Percentiles rank a stretch among this genome's conserved stretches.
Evolutionary conservation across 2,113 vertebrate species (phyloP).

Genomic region (Tenrec ecaudatus): DNA sequence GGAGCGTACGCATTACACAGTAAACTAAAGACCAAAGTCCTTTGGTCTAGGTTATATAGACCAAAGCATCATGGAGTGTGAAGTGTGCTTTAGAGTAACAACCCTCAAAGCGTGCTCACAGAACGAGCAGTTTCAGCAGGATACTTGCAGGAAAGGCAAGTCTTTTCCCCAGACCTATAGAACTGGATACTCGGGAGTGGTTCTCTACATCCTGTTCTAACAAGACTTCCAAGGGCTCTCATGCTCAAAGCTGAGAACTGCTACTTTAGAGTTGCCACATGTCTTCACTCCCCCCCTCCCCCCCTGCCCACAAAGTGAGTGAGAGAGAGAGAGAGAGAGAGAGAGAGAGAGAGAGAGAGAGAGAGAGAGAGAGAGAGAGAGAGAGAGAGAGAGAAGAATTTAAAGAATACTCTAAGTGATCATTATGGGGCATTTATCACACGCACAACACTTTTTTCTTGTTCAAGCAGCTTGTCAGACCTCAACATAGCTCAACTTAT

Average conservation of each 20-base stretch:
- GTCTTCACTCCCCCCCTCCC: background rate
- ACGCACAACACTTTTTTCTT: background rate
- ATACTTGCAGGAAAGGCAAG: background rate
- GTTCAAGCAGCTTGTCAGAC: background rate
- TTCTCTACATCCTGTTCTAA: background rate
- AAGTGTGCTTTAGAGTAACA: background rate
- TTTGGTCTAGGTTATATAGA: background rate
- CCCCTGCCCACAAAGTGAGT: no score
- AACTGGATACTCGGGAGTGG: background rate
- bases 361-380: no score
- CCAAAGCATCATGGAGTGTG: no score
- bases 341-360: background rate
- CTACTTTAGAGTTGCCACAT: background rate
- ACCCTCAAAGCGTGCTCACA: background rate
- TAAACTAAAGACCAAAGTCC: background rate
- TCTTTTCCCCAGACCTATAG: background rate
- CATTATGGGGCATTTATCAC: background rate
- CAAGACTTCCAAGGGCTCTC: background rate
- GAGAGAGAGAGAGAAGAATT: background rate
- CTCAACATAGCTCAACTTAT: slow-evolving; percentile 28
- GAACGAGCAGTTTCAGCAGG: background rate
- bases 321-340: background rate
- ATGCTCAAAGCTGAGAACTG: background rate
- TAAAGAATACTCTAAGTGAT: slow-evolving; percentile 13
- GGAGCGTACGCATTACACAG: background rate